These are phyloP conservation scores for Drosophila parvula DNA, from an alignment of 1,140 invertebrate species.

Conservation along the genomic window DNA sequence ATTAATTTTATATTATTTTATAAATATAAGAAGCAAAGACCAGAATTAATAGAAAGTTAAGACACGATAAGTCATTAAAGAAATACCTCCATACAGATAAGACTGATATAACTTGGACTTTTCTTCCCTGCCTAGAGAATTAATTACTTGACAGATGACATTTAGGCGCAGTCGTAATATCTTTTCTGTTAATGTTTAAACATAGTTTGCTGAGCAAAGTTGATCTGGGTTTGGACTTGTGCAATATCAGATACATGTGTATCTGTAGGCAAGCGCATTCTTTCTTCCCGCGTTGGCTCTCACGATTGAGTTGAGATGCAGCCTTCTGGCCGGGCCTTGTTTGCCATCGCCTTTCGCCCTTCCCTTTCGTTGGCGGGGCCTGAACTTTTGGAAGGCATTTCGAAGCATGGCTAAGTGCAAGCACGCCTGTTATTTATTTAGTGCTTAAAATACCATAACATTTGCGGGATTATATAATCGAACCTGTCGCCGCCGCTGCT, in stretches of 20 bases:
- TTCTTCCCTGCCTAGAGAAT: background rate
- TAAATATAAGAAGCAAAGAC: too few species aligned
- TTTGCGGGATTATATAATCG: slow-evolving; percentile 72
- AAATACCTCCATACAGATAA: background rate
- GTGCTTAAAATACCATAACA: slow-evolving; percentile 81
- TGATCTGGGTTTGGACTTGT: background rate
- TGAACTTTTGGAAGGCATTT: slow-evolving; percentile 65
- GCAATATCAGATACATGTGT: slow-evolving; percentile 8
- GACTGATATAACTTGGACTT: background rate
- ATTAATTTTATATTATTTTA: background rate
- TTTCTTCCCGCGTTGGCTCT: slow-evolving; percentile 11
- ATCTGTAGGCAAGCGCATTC: slow-evolving; percentile 16
- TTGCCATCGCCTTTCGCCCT: slow-evolving; percentile 59
- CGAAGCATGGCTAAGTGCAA: slow-evolving; percentile 43
- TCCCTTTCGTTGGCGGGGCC: slow-evolving; percentile 45
- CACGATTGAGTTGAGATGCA: slow-evolving; percentile 14
- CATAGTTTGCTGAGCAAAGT: background rate
- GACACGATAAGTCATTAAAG: too few species aligned
- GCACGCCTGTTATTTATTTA: slow-evolving; percentile 72
- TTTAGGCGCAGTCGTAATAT: background rate
- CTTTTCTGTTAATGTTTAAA: background rate
- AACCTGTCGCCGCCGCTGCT: slow-evolving; percentile 42
- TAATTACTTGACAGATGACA: background rate
- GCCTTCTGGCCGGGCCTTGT: slow-evolving; percentile 33
- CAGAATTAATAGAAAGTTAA: too few species aligned